Evolutionary conservation across 1,140 invertebrate genomes (phyloP), one percentile per base, ranked within the genome.

Genomic region (Hesperophylax magnus): DNA sequence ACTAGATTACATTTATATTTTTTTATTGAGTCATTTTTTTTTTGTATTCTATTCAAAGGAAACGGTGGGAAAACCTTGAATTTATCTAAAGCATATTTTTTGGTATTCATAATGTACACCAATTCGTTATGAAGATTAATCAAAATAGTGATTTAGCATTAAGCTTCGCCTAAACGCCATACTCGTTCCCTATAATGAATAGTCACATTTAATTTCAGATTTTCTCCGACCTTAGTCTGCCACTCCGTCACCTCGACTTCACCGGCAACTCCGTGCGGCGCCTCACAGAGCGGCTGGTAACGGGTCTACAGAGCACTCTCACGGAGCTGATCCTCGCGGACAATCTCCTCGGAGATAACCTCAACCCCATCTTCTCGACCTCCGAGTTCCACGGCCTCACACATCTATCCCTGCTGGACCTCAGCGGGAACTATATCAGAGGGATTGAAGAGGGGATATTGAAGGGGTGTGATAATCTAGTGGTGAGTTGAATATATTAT

Each of bases 301-400:
- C 92, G 52, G 93, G 93, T 0, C 87, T 96, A 2, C 89, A 92
- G 60, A 89, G 88, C 27, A 92, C 93, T 3, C 86, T 98, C 1
- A 92, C 93, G 18, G 94, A 95, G 83, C 86, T 98, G 53, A 91
- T 92, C 31, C 87, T 98, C 18, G 92, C 93, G 11, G 92, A 96
- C 85, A 98, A 98, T 87, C 89, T 96, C 20, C 89, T 98, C 3
- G 97, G 97, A 0, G 96, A 97, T 85, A 96, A 94, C 84, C 88
- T 97, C 0, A 97, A 97, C 88, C 96, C 96, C 0, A 96, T 97
- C 80, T 97, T 97, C 86, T 95, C 95, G 1, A 95, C 93, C 14
- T 93, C 93, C 22, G 96, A 97, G 86, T 93, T 97, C 77, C 95
- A 95, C 79, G 93, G 93, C n/a, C 86, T 97, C 71, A 90, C 90